Evolutionary conservation across 2,888 invertebrate genomes (phyloP).

Genomic region (Agriopis aurantiaria): DNA sequence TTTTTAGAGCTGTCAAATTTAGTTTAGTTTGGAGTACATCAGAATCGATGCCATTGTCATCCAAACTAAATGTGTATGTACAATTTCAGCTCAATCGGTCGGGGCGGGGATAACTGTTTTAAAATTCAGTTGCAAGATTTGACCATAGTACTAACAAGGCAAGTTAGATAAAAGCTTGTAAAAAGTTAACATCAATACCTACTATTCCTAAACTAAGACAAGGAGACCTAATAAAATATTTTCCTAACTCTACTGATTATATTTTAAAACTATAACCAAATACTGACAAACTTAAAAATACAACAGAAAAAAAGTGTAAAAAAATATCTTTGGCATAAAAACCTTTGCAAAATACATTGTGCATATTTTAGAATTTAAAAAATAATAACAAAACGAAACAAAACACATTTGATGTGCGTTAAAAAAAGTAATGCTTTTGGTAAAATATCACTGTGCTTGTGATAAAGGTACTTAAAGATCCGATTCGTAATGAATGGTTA

Average conservation of each 20-base stretch:
- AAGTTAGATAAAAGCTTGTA: background rate
- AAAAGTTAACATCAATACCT: slow-evolving; percentile 25
- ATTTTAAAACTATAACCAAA: slow-evolving; percentile 25
- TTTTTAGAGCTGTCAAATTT: no score
- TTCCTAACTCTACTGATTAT: slow-evolving; percentile 29
- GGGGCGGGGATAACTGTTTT: no score
- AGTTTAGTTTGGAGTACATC: no score
- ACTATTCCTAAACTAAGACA: slow-evolving; percentile 28
- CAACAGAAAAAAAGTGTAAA: slow-evolving; percentile 27
- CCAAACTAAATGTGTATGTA: no score
- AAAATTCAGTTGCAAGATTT: no score
- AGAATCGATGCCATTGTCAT: no score
- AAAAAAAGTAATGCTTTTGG: slow-evolving; percentile 40
- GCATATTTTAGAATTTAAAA: slow-evolving; percentile 34
- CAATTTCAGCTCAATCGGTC: no score
- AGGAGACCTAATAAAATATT: slow-evolving; percentile 34
- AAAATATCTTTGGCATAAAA: slow-evolving; percentile 64
- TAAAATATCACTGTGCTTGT: slow-evolving; percentile 45
- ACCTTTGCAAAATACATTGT: slow-evolving; percentile 36
- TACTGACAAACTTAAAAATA: background rate
- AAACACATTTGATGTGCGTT: slow-evolving; percentile 58
- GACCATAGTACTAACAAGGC: no score
- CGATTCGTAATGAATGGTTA: slow-evolving; percentile 11
- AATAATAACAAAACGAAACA: slow-evolving; percentile 36
- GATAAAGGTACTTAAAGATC: slow-evolving; percentile 31